phyloP scores from a whole-genome alignment of 2,797 vertebrate genomes.

The Microctenopoma stevenorrisi region DNA sequence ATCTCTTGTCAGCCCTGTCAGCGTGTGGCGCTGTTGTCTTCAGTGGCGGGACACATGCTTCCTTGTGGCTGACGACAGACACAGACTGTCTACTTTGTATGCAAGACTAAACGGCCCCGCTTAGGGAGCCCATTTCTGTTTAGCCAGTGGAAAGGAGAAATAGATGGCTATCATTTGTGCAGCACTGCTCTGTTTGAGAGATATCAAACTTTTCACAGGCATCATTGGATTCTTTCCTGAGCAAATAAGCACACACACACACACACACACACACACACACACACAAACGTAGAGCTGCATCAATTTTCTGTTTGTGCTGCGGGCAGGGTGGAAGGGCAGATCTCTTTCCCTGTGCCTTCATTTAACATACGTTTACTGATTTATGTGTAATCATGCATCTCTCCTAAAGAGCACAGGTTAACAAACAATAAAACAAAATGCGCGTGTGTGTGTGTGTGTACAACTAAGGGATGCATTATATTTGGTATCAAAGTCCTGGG shows the following conservation, averaged over 20 bases:
- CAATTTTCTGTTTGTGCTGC: conserved; percentile 30
- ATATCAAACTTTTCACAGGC: conserved; percentile 70
- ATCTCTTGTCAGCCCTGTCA: conserved; percentile 55
- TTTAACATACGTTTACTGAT: conserved; percentile 28
- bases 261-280: neutral
- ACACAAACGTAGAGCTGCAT: conserved; percentile 14
- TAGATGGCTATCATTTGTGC: conserved; percentile 72
- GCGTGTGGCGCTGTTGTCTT: conserved; percentile 63
- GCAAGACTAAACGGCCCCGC: conserved; percentile 63
- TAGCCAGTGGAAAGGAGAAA: conserved; percentile 73
- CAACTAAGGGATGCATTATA: conserved; percentile 4
- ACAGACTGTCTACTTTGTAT: conserved; percentile 67
- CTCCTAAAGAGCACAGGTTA: conserved; percentile 19
- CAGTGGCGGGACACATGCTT: conserved; percentile 62
- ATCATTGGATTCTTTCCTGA: conserved; percentile 58
- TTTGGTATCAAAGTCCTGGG: conserved; percentile 11
- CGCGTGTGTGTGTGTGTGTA: neutral
- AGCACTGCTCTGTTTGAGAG: conserved; percentile 61
- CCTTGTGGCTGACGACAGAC: conserved; percentile 53
- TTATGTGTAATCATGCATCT: conserved; percentile 23
- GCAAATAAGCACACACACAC: conserved; percentile 46
- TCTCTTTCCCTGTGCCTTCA: conserved; percentile 19
- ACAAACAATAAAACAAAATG: conserved; percentile 16
- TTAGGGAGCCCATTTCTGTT: conserved; percentile 73
- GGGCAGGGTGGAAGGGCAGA: neutral